phyloP scores from a whole-genome alignment of 2,113 vertebrate genomes.

The Pituophis catenifer region DNA sequence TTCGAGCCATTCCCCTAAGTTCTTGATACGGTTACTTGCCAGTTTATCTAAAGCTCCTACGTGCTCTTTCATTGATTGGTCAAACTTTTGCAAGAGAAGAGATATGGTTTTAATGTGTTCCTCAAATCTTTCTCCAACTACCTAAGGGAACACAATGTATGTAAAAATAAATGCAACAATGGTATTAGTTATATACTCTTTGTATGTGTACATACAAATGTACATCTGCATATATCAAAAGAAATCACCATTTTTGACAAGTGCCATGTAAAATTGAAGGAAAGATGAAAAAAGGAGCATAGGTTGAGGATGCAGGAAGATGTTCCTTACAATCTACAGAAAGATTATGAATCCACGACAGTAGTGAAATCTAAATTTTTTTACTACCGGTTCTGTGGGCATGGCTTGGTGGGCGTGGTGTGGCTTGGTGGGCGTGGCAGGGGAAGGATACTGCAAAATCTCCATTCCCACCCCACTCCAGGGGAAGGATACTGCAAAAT shows the following conservation, averaged over 20 bases:
- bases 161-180: not conserved
- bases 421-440: too few species aligned
- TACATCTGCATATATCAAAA: not conserved
- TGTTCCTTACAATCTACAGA: not conserved
- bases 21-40: not conserved
- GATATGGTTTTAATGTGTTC: not conserved
- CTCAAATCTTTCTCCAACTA: conserved; percentile 28
- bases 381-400: too few species aligned
- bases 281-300: not conserved
- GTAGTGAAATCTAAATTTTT: too few species aligned
- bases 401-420: too few species aligned
- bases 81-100: conserved; percentile 5
- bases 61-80: conserved; percentile 43
- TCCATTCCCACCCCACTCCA: too few species aligned
- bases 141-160: not conserved
- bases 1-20: conserved; percentile 49
- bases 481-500: too few species aligned
- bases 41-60: conserved; percentile 35
- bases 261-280: not conserved
- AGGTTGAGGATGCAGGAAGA: not conserved
- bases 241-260: not conserved
- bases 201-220: not conserved
- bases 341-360: not conserved
- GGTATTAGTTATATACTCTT: not conserved
- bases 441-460: too few species aligned